These are phyloP conservation scores for Listronotus bonariensis DNA, from an alignment of 1,140 invertebrate species.

Conservation along the genomic window DNA sequence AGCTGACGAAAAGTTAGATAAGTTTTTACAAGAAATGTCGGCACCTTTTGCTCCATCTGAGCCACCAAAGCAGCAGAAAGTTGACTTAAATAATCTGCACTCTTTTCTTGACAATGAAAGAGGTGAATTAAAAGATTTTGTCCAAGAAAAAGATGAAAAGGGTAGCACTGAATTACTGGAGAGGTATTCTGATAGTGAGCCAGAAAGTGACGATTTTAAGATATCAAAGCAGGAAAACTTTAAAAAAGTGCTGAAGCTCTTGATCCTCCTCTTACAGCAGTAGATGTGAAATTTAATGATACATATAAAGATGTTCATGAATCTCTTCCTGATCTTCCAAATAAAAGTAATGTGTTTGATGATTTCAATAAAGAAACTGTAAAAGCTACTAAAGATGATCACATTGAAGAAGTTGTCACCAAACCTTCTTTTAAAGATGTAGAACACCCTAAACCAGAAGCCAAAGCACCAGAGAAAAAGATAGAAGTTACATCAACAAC, in stretches of 20 bases:
- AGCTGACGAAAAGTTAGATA: slow-evolving; percentile 45
- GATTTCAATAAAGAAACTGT: slow-evolving; percentile 5
- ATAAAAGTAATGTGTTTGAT: slow-evolving; percentile 20
- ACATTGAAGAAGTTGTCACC: neutral
- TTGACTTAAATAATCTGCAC: slow-evolving; percentile 54
- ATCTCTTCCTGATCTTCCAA: slow-evolving; percentile 26
- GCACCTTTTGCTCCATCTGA: slow-evolving; percentile 47
- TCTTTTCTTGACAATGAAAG: slow-evolving; percentile 60
- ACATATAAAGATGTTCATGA: slow-evolving; percentile 52
- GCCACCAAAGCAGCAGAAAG: slow-evolving; percentile 40
- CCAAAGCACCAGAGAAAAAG: slow-evolving; percentile 21
- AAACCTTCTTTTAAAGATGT: slow-evolving; percentile 12
- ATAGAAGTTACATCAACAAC: slow-evolving; percentile 21
- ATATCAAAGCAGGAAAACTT: slow-evolving; percentile 41
- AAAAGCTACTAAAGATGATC: slow-evolving; percentile 9
- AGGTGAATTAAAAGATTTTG: slow-evolving; percentile 6
- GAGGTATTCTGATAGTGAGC: slow-evolving; percentile 61
- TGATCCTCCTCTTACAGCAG: slow-evolving; percentile 22
- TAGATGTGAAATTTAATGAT: slow-evolving; percentile 50
- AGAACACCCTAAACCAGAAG: neutral
- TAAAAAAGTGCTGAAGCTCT: slow-evolving; percentile 45
- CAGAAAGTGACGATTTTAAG: slow-evolving; percentile 52
- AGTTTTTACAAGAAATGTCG: slow-evolving; percentile 45
- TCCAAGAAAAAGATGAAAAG: slow-evolving; percentile 49
- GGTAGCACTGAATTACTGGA: slow-evolving; percentile 55